Conservation (phyloP, 2,888 invertebrate species). For the Rhamphomyia laevipes region DNA sequence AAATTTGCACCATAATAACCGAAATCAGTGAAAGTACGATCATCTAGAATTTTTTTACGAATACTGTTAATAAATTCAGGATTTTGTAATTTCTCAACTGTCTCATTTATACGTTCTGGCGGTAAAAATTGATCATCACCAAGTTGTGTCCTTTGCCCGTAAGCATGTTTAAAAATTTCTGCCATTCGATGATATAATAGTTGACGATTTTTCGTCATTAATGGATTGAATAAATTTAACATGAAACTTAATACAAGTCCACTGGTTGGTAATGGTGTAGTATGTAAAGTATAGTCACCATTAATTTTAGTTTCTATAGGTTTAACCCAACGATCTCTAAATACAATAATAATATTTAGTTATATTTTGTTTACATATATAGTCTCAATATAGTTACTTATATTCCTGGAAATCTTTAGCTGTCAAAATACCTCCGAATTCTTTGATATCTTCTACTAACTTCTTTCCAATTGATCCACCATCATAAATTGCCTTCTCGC, state of each 20-base stretch:
- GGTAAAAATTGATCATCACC: conserved; percentile 50
- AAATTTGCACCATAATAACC: conserved; percentile 60
- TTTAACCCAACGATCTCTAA: conserved; percentile 46
- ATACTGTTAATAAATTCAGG: conserved; percentile 46
- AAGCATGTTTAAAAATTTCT: conserved; percentile 87
- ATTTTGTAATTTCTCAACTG: conserved; percentile 50
- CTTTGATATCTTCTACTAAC: conserved; percentile 54
- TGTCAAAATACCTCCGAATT: conserved; percentile 63
- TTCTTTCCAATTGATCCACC: conserved; percentile 53
- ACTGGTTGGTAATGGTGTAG: conserved; percentile 73
- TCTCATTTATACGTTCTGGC: conserved; percentile 25
- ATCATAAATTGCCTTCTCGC: conserved; percentile 61
- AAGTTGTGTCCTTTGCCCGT: conserved; percentile 69
- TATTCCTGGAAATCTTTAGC: conserved; percentile 63
- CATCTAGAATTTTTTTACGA: conserved; percentile 38
- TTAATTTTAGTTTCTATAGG: conserved; percentile 47
- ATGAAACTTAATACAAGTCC: conserved; percentile 73
- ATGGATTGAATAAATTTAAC: conserved; percentile 60
- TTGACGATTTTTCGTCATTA: conserved; percentile 18
- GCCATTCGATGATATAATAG: conserved; percentile 63
- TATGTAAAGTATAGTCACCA: conserved; percentile 54
- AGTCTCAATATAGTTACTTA: no score
- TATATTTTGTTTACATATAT: conserved; percentile 18
- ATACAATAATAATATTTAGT: no score
- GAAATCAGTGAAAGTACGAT: conserved; percentile 51